Conservation (phyloP, 2,888 invertebrate genomes). For the Odontocolon sp. region DNA sequence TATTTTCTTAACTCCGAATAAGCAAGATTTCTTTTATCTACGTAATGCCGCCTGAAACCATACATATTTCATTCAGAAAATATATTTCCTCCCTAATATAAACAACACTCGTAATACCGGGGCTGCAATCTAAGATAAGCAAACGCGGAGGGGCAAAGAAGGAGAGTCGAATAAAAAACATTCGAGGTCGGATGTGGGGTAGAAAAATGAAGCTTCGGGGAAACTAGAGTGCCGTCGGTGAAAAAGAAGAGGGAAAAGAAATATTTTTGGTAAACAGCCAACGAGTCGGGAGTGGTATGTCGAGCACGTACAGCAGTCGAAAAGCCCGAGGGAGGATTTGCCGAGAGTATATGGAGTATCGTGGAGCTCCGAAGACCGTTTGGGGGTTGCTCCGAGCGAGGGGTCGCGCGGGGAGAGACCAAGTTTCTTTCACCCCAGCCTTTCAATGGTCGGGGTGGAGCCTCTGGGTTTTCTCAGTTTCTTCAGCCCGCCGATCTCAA, state of each 20-base stretch:
- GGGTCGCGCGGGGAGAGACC: constrained; percentile 50
- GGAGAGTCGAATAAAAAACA: constrained; percentile 30
- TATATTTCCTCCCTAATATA: constrained; percentile 45
- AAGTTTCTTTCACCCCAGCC: too few relatives aligned
- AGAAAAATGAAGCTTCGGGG: constrained; percentile 19
- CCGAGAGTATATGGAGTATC: constrained; percentile 53
- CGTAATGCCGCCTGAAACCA: not conserved
- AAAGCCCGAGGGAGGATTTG: constrained; percentile 65
- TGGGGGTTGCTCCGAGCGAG: constrained; percentile 49
- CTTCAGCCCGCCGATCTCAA: constrained; percentile 57
- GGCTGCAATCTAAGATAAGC: constrained; percentile 55
- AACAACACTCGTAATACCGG: constrained; percentile 43
- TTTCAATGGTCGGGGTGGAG: constrained; percentile 68
- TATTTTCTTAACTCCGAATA: constrained; percentile 16
- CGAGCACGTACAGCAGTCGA: constrained; percentile 63
- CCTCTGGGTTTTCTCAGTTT: constrained; percentile 65
- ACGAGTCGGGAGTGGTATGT: constrained; percentile 59
- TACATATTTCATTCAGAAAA: constrained; percentile 53
- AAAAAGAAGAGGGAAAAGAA: not conserved
- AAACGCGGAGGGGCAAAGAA: constrained; percentile 31
- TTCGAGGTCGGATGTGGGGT: constrained; percentile 12
- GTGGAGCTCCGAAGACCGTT: constrained; percentile 33
- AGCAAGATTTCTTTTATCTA: not conserved
- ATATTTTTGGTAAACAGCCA: constrained; percentile 58
- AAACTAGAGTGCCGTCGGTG: constrained; percentile 17